Conservation (phyloP, 1,140 invertebrate species). For the Popillia japonica region DNA sequence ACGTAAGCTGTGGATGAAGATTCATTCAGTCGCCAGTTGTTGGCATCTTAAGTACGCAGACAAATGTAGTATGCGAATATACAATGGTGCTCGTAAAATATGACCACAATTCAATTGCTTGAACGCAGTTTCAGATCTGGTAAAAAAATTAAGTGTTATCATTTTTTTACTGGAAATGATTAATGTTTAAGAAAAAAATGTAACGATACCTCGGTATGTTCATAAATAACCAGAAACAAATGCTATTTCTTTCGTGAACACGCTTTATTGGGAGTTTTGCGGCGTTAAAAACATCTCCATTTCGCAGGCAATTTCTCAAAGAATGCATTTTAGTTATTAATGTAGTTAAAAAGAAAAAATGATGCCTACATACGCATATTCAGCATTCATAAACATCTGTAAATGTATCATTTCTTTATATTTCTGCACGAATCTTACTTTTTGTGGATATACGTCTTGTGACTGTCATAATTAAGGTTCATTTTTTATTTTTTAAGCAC, state of each 20-base stretch:
- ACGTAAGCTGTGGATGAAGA: constrained; percentile 1
- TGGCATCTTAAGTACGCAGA: constrained; percentile 14
- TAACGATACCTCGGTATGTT: too few species aligned
- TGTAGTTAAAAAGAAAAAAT: constrained; percentile 19
- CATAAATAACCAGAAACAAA: constrained; percentile 16
- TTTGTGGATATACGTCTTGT: constrained; percentile 16
- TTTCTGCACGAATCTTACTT: background rate
- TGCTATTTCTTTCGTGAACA: background rate
- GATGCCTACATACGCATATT: background rate
- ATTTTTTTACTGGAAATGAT: too few species aligned
- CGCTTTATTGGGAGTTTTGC: background rate
- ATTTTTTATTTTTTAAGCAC: background rate
- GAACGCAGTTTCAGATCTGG: too few species aligned
- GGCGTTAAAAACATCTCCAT: constrained; percentile 31
- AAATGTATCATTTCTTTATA: constrained; percentile 34
- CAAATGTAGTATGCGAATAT: background rate
- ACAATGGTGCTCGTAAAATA: background rate
- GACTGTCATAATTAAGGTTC: constrained; percentile 10
- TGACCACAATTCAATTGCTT: too few species aligned
- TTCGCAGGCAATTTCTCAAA: constrained; percentile 30
- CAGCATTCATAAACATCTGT: constrained; percentile 22
- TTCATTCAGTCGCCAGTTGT: constrained; percentile 10
- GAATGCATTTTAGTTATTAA: constrained; percentile 29
- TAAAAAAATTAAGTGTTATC: too few species aligned
- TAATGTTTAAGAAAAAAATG: too few species aligned